These are phyloP conservation scores for Rhyzopertha dominica DNA, from an alignment of 1,140 invertebrate genomes.

Conservation along the genomic window DNA sequence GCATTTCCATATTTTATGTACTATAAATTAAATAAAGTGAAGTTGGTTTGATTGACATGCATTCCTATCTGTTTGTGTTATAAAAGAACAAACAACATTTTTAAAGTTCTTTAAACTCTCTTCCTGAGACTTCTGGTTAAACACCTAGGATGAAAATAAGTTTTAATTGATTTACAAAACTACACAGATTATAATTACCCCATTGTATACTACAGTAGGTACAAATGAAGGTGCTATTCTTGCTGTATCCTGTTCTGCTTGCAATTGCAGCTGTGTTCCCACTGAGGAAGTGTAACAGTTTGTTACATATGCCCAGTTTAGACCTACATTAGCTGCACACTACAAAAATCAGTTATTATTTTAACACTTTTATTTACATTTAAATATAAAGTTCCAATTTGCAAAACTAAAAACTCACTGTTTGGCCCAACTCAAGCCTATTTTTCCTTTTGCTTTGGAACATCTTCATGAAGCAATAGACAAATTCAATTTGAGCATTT, in stretches of 20 bases:
- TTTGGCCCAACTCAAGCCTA: constrained; percentile 26
- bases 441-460: constrained; percentile 20
- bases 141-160: constrained; percentile 29
- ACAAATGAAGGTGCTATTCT: constrained; percentile 52
- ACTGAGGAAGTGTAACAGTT: constrained; percentile 46
- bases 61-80: constrained; percentile 17
- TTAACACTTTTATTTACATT: neutral
- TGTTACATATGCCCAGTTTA: constrained; percentile 42
- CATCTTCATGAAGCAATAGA: constrained; percentile 36
- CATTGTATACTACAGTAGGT: constrained; percentile 59
- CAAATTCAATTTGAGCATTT: constrained; percentile 33
- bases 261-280: constrained; percentile 50
- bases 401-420: constrained; percentile 20
- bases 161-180: constrained; percentile 11
- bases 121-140: constrained; percentile 36
- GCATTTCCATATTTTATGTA: too few species aligned
- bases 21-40: too few species aligned
- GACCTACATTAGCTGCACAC: constrained; percentile 47
- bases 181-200: constrained; percentile 32
- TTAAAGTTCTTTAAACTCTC: constrained; percentile 28
- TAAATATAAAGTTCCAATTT: constrained; percentile 8
- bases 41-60: too few species aligned
- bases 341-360: constrained; percentile 32
- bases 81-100: constrained; percentile 25
- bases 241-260: constrained; percentile 52